A percentile compares a stretch with the other conserved stretches of the same genome.
phyloP scores from a whole-genome alignment of 2,888 invertebrate species.

The Scaptomyza parva region DNA sequence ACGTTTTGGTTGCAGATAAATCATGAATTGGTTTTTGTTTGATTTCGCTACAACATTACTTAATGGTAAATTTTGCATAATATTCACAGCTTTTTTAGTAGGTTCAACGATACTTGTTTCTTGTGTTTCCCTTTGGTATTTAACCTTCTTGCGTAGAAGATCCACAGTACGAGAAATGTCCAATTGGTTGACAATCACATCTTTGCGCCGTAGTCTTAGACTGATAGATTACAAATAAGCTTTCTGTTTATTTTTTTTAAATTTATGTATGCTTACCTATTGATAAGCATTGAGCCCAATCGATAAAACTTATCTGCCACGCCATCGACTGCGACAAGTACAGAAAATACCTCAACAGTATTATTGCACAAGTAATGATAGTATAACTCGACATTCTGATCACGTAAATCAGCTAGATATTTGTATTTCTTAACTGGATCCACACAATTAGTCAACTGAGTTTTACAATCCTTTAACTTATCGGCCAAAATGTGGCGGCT shows the following conservation, averaged over 20 bases:
- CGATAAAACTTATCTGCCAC: neutral
- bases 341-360: constrained; percentile 13
- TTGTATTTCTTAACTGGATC: constrained; percentile 33
- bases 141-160: neutral
- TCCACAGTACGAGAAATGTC: neutral
- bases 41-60: neutral
- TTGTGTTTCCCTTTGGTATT: neutral
- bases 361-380: constrained; percentile 33
- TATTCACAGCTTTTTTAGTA: neutral
- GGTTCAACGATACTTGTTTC: neutral
- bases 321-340: constrained; percentile 17
- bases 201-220: neutral
- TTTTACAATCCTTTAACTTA: constrained; percentile 14
- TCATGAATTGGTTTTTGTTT: neutral
- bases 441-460: neutral
- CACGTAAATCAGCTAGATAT: constrained; percentile 19
- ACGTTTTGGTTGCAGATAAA: neutral
- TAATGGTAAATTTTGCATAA: neutral
- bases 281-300: neutral
- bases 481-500: neutral
- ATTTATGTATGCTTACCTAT: constrained; percentile 14
- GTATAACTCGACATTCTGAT: constrained; percentile 23
- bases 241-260: neutral
- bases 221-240: neutral
- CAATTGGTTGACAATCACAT: neutral